Evolutionary conservation across 2,888 invertebrate genomes (phyloP), one percentile per base, ranked within the genome.

Genomic region (Catocala sponsa): DNA sequence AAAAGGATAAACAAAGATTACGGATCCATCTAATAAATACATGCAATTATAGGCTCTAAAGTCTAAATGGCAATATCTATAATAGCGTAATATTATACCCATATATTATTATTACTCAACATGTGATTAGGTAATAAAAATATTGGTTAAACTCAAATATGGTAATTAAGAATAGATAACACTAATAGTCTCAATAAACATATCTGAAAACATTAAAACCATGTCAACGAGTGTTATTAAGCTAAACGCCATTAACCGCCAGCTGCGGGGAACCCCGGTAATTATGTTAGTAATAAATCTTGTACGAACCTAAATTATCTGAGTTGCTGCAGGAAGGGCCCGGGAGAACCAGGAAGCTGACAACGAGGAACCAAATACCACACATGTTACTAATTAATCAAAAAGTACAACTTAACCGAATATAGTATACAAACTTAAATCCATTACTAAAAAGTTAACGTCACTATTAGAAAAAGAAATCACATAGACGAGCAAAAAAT

Each of bases 251-350:
- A 87, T 87, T 85, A 86, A 74, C 79, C 72, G 68, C 70, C 74
- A 76, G 78, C 76, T 73, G 63, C 78, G 79, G 56, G 74, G 83
- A 81, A 80, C 78, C 72, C 72, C 70, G 75, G 82, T 85, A 85
- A 88, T 87, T 87, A 87, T 82, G 79, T 76, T 76, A 80, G 83
- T 80, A 83, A 86, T 89, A 88, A 88, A 87, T 88, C 83, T 84
- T 70, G 76, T 79, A 87, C 88, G 74, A 72, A 94, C 94, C 94
- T 85, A 93, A 87, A 83, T 91, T 92, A 91, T 94, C 94, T 64
- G 92, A 90, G 85, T 89, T 90, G 75, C 86, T 88, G 80, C 89
- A 88, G 79, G 91, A 91, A 80, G 90, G 91, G 64, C 87, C 85
- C 75, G 87, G 86, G 65, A 90, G 76, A 59, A 81, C 77, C 82